Conservation (phyloP, 2,888 invertebrate species). For the Coenonympha glycerion region DNA sequence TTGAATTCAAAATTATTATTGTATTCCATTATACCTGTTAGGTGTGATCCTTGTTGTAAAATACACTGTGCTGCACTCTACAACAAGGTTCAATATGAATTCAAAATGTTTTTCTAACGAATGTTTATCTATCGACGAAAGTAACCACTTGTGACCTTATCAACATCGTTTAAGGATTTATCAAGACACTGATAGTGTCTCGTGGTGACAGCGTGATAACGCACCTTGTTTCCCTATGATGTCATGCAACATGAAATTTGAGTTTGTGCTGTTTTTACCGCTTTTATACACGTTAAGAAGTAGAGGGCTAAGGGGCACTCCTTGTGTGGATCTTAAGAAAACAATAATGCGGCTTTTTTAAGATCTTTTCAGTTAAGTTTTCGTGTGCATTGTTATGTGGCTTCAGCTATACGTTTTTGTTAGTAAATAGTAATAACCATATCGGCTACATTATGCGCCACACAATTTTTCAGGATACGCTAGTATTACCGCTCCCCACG, state of each 20-base stretch:
- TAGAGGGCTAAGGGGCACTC: background rate
- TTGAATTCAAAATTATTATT: conserved; percentile 9
- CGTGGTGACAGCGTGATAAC: conserved; percentile 31
- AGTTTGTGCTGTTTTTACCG: background rate
- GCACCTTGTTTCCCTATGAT: conserved; percentile 27
- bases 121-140: conserved; percentile 21
- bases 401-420: background rate
- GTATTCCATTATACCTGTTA: background rate
- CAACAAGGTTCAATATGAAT: conserved; percentile 4
- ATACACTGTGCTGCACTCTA: background rate
- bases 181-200: conserved; percentile 31
- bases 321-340: too few species aligned
- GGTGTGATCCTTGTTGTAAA: background rate
- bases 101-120: background rate
- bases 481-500: too few species aligned
- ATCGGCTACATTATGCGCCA: too few species aligned
- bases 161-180: conserved; percentile 31
- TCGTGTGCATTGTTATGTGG: background rate
- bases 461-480: too few species aligned
- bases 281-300: background rate
- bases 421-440: too few species aligned
- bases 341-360: too few species aligned
- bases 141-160: conserved; percentile 31
- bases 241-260: conserved; percentile 15
- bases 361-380: too few species aligned